Evolutionary conservation across 23 tunicate species (phyloP).

Genomic region (Ciona savignyi): DNA sequence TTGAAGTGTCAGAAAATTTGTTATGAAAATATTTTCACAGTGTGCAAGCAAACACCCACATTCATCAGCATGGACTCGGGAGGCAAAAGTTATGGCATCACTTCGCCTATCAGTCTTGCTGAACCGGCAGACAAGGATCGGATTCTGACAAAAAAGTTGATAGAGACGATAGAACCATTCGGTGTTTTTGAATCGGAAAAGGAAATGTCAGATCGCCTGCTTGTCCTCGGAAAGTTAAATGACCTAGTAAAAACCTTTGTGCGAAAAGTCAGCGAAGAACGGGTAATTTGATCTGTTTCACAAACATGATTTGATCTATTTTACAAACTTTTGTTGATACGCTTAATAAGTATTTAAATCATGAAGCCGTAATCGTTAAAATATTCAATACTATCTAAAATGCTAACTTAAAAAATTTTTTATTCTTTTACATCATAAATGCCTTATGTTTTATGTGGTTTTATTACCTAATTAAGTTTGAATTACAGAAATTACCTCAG

Average conservation of each 20-base stretch:
- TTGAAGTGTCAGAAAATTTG: not conserved
- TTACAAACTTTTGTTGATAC: too few relatives aligned
- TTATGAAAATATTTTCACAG: not conserved
- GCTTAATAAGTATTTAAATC: too few relatives aligned
- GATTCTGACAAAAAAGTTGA: conserved; percentile 36
- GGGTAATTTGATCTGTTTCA: conserved; percentile 26
- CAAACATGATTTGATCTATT: too few relatives aligned
- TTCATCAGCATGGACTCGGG: conserved; percentile 12
- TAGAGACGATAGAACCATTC: conserved; percentile 66
- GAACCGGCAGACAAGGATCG: conserved; percentile 64
- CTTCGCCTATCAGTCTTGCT: conserved; percentile 75
- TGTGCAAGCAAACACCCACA: not conserved
- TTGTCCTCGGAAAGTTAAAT: conserved; percentile 68
- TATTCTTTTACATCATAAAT: too few relatives aligned
- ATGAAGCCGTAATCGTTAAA: too few relatives aligned
- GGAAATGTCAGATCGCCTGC: conserved; percentile 37
- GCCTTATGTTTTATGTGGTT: too few relatives aligned
- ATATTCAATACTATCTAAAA: too few relatives aligned
- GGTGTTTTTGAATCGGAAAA: conserved; percentile 76
- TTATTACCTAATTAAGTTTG: not conserved
- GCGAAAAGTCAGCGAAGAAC: conserved; percentile 68
- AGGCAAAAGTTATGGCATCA: conserved; percentile 56
- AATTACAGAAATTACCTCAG: conserved; percentile 79
- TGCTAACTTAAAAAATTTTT: too few relatives aligned
- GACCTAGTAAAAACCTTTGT: conserved; percentile 87